phyloP scores from a whole-genome alignment of 2,888 invertebrate species.

The Entomobrya multifasciata region DNA sequence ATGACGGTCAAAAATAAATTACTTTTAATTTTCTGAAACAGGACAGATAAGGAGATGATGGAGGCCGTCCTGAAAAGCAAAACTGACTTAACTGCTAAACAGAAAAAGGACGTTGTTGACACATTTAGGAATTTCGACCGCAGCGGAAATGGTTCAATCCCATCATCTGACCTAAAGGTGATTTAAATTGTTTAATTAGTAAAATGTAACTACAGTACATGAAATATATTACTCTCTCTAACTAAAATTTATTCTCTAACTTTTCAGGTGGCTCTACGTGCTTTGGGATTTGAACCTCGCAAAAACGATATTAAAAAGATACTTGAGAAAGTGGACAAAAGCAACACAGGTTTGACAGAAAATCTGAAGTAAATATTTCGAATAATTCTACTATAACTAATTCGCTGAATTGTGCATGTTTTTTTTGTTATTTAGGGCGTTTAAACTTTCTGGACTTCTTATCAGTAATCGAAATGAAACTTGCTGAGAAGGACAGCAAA shows the following conservation, averaged over 20 bases:
- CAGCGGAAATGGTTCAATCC: conserved; percentile 93
- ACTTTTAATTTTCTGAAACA: not conserved
- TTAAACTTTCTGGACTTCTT: conserved; percentile 74
- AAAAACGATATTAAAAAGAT: conserved; percentile 98
- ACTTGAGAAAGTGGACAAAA: conserved; percentile 94
- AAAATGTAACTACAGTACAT: too few species aligned
- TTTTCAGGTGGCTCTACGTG: conserved; percentile 74
- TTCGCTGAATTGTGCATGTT: not conserved
- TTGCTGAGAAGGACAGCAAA: conserved; percentile 96
- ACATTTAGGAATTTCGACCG: conserved; percentile 97
- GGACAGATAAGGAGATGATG: conserved; percentile 71
- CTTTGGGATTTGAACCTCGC: conserved; percentile 91
- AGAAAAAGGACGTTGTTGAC: conserved; percentile 95
- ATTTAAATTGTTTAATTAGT: not conserved
- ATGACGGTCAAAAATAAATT: too few species aligned
- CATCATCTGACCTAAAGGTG: conserved; percentile 94
- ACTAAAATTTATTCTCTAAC: too few species aligned
- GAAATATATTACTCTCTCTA: too few species aligned
- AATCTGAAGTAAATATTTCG: not conserved
- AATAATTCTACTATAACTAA: not conserved
- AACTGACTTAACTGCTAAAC: conserved; percentile 87
- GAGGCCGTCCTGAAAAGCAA: conserved; percentile 66
- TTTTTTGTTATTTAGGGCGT: conserved; percentile 50
- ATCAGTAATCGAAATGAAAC: conserved; percentile 84
- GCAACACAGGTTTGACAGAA: conserved; percentile 58